Percentiles rank a stretch among this genome's conserved stretches.
These are phyloP conservation scores for Rhabdomys pumilio DNA, from an alignment of 2,797 vertebrate genomes.

Conservation along the genomic window DNA sequence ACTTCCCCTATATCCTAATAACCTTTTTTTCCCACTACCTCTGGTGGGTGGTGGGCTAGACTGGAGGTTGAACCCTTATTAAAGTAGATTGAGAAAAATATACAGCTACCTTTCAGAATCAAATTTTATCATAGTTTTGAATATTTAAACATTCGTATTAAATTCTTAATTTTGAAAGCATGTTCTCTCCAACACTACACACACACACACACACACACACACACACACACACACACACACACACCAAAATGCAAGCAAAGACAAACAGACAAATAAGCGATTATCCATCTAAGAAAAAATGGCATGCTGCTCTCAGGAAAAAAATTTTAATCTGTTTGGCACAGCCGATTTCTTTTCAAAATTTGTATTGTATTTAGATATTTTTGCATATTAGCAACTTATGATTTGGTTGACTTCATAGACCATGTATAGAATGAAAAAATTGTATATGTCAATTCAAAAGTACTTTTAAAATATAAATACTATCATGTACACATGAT, in stretches of 20 bases:
- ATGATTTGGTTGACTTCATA: constrained; percentile 50
- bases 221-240: neutral
- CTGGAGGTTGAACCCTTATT: too few species aligned
- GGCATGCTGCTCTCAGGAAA: neutral
- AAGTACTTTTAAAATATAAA: constrained; percentile 58
- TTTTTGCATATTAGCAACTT: constrained; percentile 51
- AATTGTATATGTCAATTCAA: constrained; percentile 29
- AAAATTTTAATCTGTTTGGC: neutral
- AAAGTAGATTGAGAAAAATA: too few species aligned
- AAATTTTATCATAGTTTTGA: neutral
- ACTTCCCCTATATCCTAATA: too few species aligned
- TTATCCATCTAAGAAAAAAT: neutral
- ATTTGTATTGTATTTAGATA: constrained; percentile 28
- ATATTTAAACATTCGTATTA: neutral
- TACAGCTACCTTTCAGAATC: too few species aligned
- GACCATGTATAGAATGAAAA: neutral
- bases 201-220: neutral
- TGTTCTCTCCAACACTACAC: neutral
- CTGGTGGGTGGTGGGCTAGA: too few species aligned
- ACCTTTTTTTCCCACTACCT: too few species aligned
- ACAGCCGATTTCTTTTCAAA: constrained; percentile 17
- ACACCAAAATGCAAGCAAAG: neutral
- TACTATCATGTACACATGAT: neutral
- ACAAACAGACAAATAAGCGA: constrained; percentile 51
- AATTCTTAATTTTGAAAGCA: constrained; percentile 54